phyloP scores from a whole-genome alignment of 2,797 vertebrate genomes.

The Anguilla pacifica region DNA sequence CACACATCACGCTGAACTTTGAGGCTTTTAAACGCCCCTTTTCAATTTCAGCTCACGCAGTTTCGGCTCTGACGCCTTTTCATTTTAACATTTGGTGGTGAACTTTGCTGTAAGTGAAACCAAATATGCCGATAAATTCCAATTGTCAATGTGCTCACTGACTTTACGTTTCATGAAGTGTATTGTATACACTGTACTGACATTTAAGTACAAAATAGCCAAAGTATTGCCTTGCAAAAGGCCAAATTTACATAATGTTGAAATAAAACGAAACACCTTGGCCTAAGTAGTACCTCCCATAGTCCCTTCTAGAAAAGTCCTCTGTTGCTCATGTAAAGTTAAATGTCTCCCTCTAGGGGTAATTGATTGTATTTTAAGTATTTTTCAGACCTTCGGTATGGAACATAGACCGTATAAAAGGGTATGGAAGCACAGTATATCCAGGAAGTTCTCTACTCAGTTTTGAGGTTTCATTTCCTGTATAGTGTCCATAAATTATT shows the following conservation, averaged over 20 bases:
- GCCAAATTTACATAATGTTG: not conserved
- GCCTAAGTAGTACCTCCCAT: not conserved
- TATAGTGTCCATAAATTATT: not conserved
- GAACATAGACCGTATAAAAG: too few species aligned
- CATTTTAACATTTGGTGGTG: not conserved
- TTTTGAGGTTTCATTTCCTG: not conserved
- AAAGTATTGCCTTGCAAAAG: not conserved
- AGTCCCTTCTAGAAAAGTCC: not conserved
- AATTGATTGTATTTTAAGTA: not conserved
- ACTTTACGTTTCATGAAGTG: not conserved
- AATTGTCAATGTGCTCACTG: not conserved
- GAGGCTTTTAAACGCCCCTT: not conserved
- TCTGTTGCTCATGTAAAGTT: not conserved
- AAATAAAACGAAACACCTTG: not conserved
- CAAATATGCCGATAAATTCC: not conserved
- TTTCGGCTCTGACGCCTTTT: not conserved
- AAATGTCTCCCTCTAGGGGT: conserved; percentile 9
- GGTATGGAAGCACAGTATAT: too few species aligned
- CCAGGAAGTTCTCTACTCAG: too few species aligned
- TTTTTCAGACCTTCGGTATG: not conserved
- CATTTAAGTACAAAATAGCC: not conserved
- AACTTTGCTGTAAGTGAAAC: not conserved
- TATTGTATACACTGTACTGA: not conserved
- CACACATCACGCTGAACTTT: not conserved
- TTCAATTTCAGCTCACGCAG: not conserved